Evolutionary conservation across 2,113 vertebrate species (phyloP).

Genomic region (Eira barbara): DNA sequence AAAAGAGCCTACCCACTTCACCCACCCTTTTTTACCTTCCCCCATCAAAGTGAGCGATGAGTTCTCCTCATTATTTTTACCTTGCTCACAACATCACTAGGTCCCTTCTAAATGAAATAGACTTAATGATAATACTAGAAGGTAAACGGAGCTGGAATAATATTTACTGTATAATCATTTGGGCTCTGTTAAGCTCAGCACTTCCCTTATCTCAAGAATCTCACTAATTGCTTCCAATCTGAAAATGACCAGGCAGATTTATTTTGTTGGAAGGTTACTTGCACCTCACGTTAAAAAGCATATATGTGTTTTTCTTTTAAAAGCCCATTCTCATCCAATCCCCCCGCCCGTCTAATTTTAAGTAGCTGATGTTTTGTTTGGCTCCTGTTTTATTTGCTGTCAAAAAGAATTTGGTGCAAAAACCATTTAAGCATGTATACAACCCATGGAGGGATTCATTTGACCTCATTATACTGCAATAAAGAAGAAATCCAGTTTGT

Average conservation of each 20-base stretch:
- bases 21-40: slow-evolving; percentile 55
- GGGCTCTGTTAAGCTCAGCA: slow-evolving; percentile 65
- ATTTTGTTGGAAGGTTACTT: slow-evolving; percentile 65
- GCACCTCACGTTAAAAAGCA: slow-evolving; percentile 26
- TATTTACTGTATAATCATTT: slow-evolving; percentile 74
- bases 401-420: slow-evolving; percentile 95
- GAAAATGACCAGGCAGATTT: slow-evolving; percentile 74
- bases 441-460: slow-evolving; percentile 96
- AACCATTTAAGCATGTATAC: slow-evolving; percentile 97
- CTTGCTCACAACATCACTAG: slow-evolving; percentile 65
- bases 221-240: slow-evolving; percentile 77
- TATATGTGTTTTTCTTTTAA: slow-evolving; percentile 33
- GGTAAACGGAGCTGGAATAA: slow-evolving; percentile 74
- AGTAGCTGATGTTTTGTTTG: slow-evolving; percentile 93
- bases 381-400: slow-evolving; percentile 97
- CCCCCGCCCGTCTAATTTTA: slow-evolving; percentile 70
- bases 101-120: slow-evolving; percentile 64
- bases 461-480: slow-evolving; percentile 99
- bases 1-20: slow-evolving; percentile 51
- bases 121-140: slow-evolving; percentile 70
- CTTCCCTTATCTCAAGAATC: slow-evolving; percentile 67
- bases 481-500: slow-evolving; percentile 99
- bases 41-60: slow-evolving; percentile 63
- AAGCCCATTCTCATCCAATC: slow-evolving; percentile 13
- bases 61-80: slow-evolving; percentile 71